Evolutionary conservation across 1,140 invertebrate genomes (phyloP).

Genomic region (Euura saliciscinereae): DNA sequence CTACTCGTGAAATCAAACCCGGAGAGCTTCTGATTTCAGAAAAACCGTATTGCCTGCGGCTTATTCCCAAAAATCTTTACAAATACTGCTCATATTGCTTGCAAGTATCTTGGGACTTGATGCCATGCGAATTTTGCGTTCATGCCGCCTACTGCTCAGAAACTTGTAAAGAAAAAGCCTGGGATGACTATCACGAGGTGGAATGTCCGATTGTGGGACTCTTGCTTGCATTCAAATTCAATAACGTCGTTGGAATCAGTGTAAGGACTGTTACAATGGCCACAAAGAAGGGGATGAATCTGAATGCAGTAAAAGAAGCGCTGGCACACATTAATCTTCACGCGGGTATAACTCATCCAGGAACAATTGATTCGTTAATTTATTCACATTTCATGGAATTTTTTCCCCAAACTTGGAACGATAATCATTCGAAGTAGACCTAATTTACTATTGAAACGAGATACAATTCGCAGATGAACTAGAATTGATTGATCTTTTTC

Average conservation of each 20-base stretch:
- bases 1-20: slow-evolving; percentile 68
- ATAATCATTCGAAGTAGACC: no score
- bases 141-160: slow-evolving; percentile 70
- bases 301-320: background rate
- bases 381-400: no score
- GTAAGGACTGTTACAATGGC: background rate
- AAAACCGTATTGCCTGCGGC: slow-evolving; percentile 72
- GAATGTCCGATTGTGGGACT: slow-evolving; percentile 57
- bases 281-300: background rate
- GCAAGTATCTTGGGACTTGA: slow-evolving; percentile 62
- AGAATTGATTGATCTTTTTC: background rate
- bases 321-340: background rate
- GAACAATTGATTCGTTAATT: no score
- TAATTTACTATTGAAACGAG: no score
- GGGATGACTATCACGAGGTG: no score
- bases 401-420: no score
- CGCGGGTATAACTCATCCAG: background rate
- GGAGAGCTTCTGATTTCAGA: slow-evolving; percentile 82
- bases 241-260: slow-evolving; percentile 15
- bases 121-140: slow-evolving; percentile 69
- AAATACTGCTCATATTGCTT: slow-evolving; percentile 79
- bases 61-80: slow-evolving; percentile 65
- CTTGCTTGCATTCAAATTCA: background rate
- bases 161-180: no score
- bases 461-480: no score